Evolutionary conservation across 2,113 vertebrate species (phyloP).

Genomic region (Brachypodius melanocephalos): DNA sequence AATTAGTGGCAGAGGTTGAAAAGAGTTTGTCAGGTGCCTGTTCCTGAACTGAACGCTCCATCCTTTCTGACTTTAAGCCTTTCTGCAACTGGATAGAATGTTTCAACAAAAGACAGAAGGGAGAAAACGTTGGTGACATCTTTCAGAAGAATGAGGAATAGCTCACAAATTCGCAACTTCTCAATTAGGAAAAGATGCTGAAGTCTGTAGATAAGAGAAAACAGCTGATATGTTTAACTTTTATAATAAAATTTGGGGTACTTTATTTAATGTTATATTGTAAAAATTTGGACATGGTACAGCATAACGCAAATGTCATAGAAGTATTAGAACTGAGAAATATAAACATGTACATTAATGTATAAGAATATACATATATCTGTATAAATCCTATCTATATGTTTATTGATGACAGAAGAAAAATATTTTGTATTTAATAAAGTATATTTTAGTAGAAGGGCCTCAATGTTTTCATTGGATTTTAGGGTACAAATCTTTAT

Average conservation of each 20-base stretch:
- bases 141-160: background rate
- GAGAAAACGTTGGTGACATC: background rate
- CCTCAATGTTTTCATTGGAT: background rate
- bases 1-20: background rate
- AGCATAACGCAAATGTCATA: background rate
- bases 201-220: background rate
- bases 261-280: background rate
- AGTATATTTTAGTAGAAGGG: conserved; percentile 19
- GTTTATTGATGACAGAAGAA: background rate
- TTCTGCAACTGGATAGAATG: background rate
- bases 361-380: background rate
- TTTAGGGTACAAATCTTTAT: background rate
- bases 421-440: conserved; percentile 43
- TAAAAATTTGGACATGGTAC: background rate
- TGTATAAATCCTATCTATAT: background rate
- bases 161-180: background rate
- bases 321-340: background rate
- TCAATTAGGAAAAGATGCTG: background rate
- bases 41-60: background rate
- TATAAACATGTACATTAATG: background rate
- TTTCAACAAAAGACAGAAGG: background rate
- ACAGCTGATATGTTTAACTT: background rate
- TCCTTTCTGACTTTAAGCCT: background rate
- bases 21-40: background rate
- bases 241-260: background rate